Evolutionary conservation across 2,888 invertebrate genomes (phyloP), one percentile per base, ranked within the genome.

Genomic region (Aromia moschata): DNA sequence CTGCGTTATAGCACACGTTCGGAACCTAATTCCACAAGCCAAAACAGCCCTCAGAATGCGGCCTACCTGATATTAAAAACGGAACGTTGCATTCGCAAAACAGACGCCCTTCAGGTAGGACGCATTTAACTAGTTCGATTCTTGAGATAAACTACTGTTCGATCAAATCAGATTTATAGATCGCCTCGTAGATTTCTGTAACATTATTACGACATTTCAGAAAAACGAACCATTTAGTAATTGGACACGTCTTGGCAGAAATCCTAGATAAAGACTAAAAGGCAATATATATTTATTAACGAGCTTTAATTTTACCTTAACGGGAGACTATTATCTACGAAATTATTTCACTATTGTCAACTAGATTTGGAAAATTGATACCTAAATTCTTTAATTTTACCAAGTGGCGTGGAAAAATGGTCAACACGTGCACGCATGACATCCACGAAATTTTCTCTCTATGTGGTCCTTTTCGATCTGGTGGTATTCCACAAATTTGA

Each of bases 211-310:
- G 40, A 55, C 25, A 40, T 49, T 55, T 55, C 49, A 47, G 41
- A 46, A 60, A 56, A 56, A 41, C 55, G 43, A 62, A 59, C 54
- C 54, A 54, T 59, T 52, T 46, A 41, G 54, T 62, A 62, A 62
- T 62, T 56, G 62, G 62, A 33, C 12, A 18, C 47, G 54, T 56
- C 59, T 62, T 62, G 55, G 59, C 62, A 62, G 54, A 49, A 17
- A 16, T 14, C 11, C 31, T 18, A 49, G 38, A 33, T 31, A 9
- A 52, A n/a, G n/a, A 40, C 59, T 54, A 33, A 25, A 49, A 15
- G 15, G 18, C 56, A 15, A 43, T 56, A 47, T 47, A 49, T 56
- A 46, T 40, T 33, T 33, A 40, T 41, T 55, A 55, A 55, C 20
- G 46, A 55, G 17, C 37, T 12, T 46, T 55, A 40, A 49, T 49